Base-by-base conservation (phyloP, 2,113 vertebrate species). In the Melierax canorus region DNA sequence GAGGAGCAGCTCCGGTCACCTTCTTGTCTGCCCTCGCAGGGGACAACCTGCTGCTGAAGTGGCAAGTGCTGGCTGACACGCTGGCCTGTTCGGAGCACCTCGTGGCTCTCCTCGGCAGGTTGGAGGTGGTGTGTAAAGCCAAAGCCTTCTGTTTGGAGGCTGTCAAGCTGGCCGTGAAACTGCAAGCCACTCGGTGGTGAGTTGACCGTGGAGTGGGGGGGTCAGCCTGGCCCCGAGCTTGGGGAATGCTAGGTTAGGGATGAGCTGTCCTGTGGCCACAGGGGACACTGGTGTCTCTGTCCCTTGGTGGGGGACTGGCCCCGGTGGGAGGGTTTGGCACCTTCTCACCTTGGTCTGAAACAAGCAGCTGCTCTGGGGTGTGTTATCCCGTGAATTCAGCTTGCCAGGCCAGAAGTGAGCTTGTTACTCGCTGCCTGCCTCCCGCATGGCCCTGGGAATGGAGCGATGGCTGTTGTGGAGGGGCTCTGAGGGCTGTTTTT, bases 91-190 rank as follows among this genome's bases (percentile, higher is more conserved):
- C 98, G 0, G 97, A 98, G 97, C 98, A 97, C 77, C 97, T 99
- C 51, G 98, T 99, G 50, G 88, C 94, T 5, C 94, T 98, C 26
- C 98, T 99, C 39, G 96, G 98, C 89, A 87, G 32, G 55, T 73
- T 98, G 69, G 99, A 99, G 27, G 97, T 96, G 64, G 96, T 98
- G 36, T 98, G 98, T 5, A 99, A 98, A 51, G 99, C 99, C 82
- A 99, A 99, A 92, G 98, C 98, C 36, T 99, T 99, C 86, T 99
- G 99, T 72, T 77, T 98, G 24, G 99, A 99, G 95, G 99, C 98
- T 6, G 95, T 99, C 51, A 99, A 98, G 95, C 90, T 99, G 60
- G 98, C 99, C 12, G 98, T 97, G 48, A 99, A 99, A 82, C 97
- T 99, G 30, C 99, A 99, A 79, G 96, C 98, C 14, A 95, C 98